Evolutionary conservation across 2,113 vertebrate species (phyloP).

Genomic region (Pachycephala philippinensis): DNA sequence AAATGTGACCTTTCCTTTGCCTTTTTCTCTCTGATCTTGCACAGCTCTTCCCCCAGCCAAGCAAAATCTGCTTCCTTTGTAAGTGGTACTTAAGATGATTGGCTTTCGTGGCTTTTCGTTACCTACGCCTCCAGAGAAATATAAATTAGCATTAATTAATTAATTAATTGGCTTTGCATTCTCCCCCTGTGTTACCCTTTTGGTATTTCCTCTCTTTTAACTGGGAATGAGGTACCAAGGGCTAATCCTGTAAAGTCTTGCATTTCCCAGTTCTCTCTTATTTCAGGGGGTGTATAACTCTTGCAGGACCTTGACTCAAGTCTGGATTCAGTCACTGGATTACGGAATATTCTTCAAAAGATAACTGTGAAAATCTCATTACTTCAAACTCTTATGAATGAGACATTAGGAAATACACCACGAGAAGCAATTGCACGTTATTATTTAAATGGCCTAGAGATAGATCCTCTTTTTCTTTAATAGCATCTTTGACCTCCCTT

Average conservation of each 20-base stretch:
- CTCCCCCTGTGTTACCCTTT: background rate
- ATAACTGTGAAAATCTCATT: background rate
- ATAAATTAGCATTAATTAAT: background rate
- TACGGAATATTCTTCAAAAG: background rate
- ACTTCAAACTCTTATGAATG: background rate
- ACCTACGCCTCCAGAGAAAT: background rate
- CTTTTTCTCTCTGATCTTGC: background rate
- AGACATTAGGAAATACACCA: background rate
- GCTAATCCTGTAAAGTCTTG: background rate
- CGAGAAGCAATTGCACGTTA: background rate
- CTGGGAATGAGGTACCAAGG: background rate
- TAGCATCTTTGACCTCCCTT: conserved; percentile 4
- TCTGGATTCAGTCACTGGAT: background rate
- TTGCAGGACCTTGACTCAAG: background rate
- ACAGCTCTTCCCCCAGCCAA: background rate
- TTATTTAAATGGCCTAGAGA: conserved; percentile 31
- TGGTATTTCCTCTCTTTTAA: background rate
- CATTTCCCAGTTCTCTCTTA: background rate
- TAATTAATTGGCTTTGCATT: background rate
- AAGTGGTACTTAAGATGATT: background rate
- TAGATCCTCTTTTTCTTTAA: background rate
- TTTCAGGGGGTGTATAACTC: background rate
- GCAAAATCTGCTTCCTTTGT: background rate
- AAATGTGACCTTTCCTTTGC: background rate
- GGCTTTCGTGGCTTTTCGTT: rapidly evolving